Percentiles rank a stretch among this genome's conserved stretches.
Evolutionary conservation across 2,113 vertebrate genomes (phyloP).

Genomic region (Channa argus): DNA sequence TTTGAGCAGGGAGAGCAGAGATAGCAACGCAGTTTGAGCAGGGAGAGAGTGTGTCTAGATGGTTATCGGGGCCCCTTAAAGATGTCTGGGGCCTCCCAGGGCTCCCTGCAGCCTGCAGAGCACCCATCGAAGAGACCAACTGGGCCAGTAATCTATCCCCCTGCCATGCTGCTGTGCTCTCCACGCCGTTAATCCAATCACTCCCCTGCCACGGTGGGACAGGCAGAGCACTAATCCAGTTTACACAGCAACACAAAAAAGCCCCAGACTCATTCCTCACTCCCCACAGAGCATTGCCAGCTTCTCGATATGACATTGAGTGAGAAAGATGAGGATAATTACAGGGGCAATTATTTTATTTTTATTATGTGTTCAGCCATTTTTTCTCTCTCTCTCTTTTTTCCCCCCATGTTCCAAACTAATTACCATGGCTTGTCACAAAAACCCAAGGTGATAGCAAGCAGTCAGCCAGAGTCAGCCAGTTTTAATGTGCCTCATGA

Average conservation of each 20-base stretch:
- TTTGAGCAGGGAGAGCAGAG: constrained; percentile 71
- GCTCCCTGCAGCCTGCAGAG: constrained; percentile 65
- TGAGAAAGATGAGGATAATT: constrained; percentile 84
- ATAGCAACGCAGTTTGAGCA: constrained; percentile 60
- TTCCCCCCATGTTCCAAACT: constrained; percentile 53
- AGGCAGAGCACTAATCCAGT: constrained; percentile 83
- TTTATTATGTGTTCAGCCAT: constrained; percentile 62
- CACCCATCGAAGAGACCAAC: constrained; percentile 70
- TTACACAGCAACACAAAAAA: constrained; percentile 78
- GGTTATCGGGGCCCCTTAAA: constrained; percentile 76
- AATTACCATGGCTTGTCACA: constrained; percentile 82
- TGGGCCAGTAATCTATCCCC: constrained; percentile 81
- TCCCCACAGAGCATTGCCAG: constrained; percentile 61
- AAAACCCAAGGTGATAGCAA: constrained; percentile 78
- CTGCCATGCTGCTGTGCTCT: constrained; percentile 77
- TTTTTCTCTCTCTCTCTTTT: neutral
- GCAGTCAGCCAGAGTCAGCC: constrained; percentile 61
- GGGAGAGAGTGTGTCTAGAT: constrained; percentile 68
- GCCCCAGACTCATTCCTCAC: constrained; percentile 70
- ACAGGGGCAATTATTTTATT: constrained; percentile 82
- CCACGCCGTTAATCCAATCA: constrained; percentile 83
- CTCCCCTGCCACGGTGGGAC: constrained; percentile 80
- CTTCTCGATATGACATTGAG: constrained; percentile 73
- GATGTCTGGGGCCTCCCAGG: constrained; percentile 71
- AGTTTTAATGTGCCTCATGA: constrained; percentile 55